These are phyloP conservation scores for Stratiomys singularior DNA, from an alignment of 2,888 invertebrate genomes.

Conservation along the genomic window DNA sequence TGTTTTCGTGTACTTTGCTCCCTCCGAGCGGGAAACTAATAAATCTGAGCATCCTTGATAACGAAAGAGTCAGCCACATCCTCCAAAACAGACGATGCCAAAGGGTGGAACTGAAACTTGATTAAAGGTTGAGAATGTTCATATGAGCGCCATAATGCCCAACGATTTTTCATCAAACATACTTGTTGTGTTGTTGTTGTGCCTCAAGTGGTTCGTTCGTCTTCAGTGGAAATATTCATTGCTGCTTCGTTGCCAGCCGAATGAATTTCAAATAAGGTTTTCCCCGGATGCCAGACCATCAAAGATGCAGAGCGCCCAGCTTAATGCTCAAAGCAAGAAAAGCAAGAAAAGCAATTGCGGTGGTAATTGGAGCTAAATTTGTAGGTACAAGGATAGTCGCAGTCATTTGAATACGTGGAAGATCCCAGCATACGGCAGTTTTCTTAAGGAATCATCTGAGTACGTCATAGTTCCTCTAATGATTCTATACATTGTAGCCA, in stretches of 20 bases:
- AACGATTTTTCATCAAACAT: constrained; percentile 11
- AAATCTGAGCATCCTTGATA: constrained; percentile 2
- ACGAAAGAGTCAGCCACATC: neutral
- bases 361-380: constrained; percentile 13
- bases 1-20: neutral
- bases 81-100: neutral
- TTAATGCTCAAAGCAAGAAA: constrained; percentile 3
- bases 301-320: neutral
- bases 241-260: neutral
- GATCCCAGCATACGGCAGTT: neutral
- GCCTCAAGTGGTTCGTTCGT: constrained; percentile 4
- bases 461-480: neutral
- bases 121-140: neutral
- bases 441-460: constrained; percentile 1
- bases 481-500: neutral
- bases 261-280: neutral
- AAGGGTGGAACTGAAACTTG: neutral
- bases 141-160: neutral
- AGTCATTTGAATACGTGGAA: neutral
- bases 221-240: neutral
- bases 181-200: neutral
- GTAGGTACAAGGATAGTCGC: neutral
- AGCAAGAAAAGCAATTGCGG: neutral
- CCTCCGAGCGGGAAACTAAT: neutral
- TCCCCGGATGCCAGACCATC: neutral